Evolutionary conservation across 2,113 vertebrate genomes (phyloP).

Genomic region (Apteryx mantelli): DNA sequence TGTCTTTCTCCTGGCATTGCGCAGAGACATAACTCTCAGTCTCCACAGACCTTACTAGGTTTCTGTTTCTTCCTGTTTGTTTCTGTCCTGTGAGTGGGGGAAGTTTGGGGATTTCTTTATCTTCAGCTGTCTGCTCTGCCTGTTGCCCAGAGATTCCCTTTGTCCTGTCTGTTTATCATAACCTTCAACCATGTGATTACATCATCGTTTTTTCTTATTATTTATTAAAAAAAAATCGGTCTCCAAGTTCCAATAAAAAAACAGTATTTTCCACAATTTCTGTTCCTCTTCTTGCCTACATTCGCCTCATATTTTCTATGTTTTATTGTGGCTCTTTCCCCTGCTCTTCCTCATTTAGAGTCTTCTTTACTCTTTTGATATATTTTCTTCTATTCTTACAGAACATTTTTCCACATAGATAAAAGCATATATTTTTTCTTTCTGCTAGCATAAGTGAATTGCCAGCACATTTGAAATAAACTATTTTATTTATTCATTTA

Average conservation of each 20-base stretch:
- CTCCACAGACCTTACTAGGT: background rate
- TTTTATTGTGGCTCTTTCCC: background rate
- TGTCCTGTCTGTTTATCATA: background rate
- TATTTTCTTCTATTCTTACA: background rate
- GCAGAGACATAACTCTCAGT: background rate
- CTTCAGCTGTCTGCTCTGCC: background rate
- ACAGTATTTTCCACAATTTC: background rate
- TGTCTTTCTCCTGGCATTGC: background rate
- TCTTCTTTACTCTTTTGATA: background rate
- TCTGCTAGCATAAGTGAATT: background rate
- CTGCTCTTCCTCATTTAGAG: background rate
- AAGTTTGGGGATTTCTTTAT: background rate
- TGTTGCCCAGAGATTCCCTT: background rate
- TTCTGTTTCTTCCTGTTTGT: background rate
- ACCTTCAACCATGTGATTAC: background rate
- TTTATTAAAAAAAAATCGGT: background rate
- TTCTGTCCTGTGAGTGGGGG: background rate
- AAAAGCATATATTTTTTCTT: background rate
- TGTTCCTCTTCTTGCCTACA: background rate
- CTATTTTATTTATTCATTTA: background rate
- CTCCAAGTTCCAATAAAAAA: background rate
- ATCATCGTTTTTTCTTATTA: background rate
- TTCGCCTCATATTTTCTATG: background rate
- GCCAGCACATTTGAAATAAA: background rate
- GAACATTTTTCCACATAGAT: background rate